Percentiles rank a stretch among this genome's conserved stretches.
phyloP scores from a whole-genome alignment of 2,797 vertebrate genomes.

The Takifugu rubripes region DNA sequence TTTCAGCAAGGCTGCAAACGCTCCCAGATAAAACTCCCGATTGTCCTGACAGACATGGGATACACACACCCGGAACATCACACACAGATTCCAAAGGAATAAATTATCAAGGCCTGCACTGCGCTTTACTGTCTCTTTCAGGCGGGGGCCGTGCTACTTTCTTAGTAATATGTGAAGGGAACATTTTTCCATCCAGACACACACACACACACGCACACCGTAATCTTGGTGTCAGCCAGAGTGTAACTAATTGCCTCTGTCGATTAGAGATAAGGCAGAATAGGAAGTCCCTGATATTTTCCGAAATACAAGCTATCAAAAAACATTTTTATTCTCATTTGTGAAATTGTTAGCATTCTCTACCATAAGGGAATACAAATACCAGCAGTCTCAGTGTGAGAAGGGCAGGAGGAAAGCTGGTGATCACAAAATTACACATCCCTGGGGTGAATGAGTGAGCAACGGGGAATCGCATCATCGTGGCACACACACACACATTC shows the following conservation, averaged over 20 bases:
- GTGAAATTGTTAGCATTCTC: constrained; percentile 1
- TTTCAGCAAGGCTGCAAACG: constrained; percentile 22
- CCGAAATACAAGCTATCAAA: no score
- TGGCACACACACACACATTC: constrained; percentile 35
- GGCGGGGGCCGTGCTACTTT: no score
- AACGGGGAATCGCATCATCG: constrained; percentile 64
- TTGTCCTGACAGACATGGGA: constrained; percentile 51
- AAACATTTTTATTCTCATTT: no score
- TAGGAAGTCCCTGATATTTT: no score
- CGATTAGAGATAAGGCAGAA: no score
- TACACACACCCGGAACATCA: constrained; percentile 43
- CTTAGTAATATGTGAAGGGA: no score
- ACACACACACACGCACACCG: no score
- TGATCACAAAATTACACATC: constrained; percentile 62
- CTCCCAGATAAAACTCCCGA: constrained; percentile 33
- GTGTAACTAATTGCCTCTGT: no score
- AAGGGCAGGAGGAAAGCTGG: constrained; percentile 42
- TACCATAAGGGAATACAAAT: constrained; percentile 12
- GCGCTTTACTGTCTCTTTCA: no score
- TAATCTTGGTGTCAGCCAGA: no score
- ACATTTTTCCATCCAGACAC: no score
- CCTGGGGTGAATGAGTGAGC: constrained; percentile 62
- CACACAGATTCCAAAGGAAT: constrained; percentile 57
- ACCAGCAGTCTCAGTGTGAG: constrained; percentile 42
- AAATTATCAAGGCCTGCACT: constrained; percentile 38